These are phyloP conservation scores for Platysternon megacephalum DNA, from an alignment of 2,113 vertebrate species.

Conservation along the genomic window DNA sequence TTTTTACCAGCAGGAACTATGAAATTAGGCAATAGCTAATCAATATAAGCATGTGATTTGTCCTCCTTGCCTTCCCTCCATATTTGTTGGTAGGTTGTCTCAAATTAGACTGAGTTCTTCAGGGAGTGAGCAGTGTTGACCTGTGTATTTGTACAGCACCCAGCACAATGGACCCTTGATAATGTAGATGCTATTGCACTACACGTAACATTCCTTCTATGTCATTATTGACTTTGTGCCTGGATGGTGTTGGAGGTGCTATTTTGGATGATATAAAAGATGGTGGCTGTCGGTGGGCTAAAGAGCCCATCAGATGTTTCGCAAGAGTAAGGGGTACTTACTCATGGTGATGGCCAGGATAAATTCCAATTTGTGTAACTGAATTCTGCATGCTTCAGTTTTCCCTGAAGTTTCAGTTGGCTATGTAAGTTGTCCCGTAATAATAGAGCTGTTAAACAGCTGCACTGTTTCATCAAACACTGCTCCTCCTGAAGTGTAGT, in stretches of 20 bases:
- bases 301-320: not conserved
- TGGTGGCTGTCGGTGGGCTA: not conserved
- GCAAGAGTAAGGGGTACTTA: not conserved
- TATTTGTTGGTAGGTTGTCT: not conserved
- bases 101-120: not conserved
- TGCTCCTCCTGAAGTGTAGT: not conserved
- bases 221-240: not conserved
- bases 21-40: not conserved
- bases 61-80: not conserved
- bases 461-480: not conserved
- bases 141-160: not conserved
- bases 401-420: not conserved
- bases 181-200: not conserved
- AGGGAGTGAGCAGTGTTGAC: not conserved
- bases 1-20: not conserved
- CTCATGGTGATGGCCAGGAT: not conserved
- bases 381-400: not conserved
- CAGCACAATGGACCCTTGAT: not conserved
- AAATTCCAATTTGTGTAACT: not conserved
- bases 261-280: not conserved
- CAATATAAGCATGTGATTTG: not conserved
- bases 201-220: not conserved
- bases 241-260: not conserved
- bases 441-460: not conserved
- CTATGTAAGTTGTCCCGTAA: not conserved